A percentile compares a stretch with the other conserved stretches of the same genome.
Conservation (phyloP, 2,888 invertebrate genomes). For the Nephrotoma flavescens region DNA sequence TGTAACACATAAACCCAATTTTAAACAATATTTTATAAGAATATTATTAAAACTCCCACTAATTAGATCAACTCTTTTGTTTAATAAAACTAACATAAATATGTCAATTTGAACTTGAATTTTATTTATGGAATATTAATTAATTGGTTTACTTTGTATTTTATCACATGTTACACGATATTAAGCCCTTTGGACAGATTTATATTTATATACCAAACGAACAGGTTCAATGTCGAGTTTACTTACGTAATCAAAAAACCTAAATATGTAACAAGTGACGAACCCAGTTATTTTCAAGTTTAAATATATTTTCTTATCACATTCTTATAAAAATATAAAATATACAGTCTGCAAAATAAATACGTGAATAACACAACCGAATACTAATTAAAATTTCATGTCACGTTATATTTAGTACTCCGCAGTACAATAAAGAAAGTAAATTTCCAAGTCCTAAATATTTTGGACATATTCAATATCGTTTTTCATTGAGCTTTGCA, state of each 20-base stretch:
- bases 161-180: no score
- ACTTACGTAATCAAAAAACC: neutral
- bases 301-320: neutral
- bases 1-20: neutral
- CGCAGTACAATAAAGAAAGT: neutral
- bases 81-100: neutral
- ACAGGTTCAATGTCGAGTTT: neutral
- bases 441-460: neutral
- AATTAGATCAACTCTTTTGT: neutral
- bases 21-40: neutral
- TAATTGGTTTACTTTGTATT: neutral
- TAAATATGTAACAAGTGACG: neutral
- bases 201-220: neutral
- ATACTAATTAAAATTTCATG: neutral
- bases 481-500: neutral
- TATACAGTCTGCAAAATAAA: neutral
- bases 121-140: neutral
- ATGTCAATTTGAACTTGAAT: neutral
- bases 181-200: no score
- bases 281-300: neutral
- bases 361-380: neutral
- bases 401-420: neutral
- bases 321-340: neutral
- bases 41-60: neutral
- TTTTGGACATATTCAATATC: neutral